phyloP scores from a whole-genome alignment of 2,113 vertebrate genomes.

The Mesoclemmys tuberculata region DNA sequence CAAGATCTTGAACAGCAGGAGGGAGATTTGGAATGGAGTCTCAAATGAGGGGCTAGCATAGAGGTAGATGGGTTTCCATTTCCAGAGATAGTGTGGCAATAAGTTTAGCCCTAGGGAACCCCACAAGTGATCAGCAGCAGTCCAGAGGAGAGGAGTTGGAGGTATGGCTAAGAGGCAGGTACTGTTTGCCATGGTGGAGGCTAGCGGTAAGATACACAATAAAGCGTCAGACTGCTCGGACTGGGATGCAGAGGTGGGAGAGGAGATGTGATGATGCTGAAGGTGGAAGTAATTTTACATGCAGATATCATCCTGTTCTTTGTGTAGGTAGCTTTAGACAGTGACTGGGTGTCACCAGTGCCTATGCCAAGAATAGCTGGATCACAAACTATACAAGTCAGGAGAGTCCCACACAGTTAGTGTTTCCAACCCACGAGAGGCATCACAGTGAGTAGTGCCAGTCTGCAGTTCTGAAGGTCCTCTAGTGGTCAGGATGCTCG shows the following conservation, averaged over 20 bases:
- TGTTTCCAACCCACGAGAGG: neutral
- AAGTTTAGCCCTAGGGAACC: neutral
- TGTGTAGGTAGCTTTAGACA: accelerated
- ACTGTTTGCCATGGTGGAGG: neutral
- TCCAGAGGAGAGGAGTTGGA: neutral
- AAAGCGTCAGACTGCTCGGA: neutral
- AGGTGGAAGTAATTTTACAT: neutral
- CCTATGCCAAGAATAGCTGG: neutral
- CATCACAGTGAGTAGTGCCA: neutral
- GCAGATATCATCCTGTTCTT: neutral
- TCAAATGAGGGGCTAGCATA: neutral
- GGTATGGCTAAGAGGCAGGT: neutral
- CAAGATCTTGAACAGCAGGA: neutral
- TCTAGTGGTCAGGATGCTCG: accelerated
- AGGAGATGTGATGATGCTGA: neutral
- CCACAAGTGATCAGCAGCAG: neutral
- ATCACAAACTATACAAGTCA: neutral
- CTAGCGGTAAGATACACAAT: neutral
- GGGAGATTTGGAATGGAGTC: neutral
- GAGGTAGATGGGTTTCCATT: neutral
- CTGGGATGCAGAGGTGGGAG: neutral
- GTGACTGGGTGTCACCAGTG: neutral
- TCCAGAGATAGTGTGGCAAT: neutral
- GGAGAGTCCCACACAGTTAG: neutral
- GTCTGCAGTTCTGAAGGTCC: neutral